These are phyloP conservation scores for Enteromius mattozi DNA, from an alignment of 2,797 vertebrate species.

Conservation along the genomic window DNA sequence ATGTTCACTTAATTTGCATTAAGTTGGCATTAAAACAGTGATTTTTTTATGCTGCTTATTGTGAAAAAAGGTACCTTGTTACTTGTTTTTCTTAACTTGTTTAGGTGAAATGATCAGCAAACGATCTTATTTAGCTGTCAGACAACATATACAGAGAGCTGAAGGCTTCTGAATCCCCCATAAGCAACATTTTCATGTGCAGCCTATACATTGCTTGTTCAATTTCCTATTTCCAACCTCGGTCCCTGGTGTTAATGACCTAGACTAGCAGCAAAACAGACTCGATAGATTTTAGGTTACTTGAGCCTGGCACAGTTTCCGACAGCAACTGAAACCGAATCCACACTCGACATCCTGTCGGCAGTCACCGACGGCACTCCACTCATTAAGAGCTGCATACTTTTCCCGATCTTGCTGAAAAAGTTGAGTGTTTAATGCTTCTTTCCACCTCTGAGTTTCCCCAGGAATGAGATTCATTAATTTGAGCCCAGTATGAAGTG, in stretches of 20 bases:
- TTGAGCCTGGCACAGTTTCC: constrained; percentile 24
- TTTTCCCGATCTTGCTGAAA: not conserved
- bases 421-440: constrained; percentile 47
- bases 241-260: constrained; percentile 22
- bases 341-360: constrained; percentile 25
- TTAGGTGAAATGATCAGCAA: not conserved
- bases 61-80: not conserved
- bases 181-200: not conserved
- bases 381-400: constrained; percentile 35
- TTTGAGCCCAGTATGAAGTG: constrained; percentile 53
- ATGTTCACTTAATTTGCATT: not conserved
- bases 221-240: constrained; percentile 10
- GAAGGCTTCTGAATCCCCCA: not conserved
- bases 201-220: constrained; percentile 6
- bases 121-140: constrained; percentile 1
- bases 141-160: not conserved
- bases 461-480: constrained; percentile 58
- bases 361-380: constrained; percentile 13
- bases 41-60: not conserved
- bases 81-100: not conserved
- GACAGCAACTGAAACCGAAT: constrained; percentile 24
- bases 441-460: constrained; percentile 46
- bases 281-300: constrained; percentile 25
- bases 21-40: not conserved
- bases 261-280: constrained; percentile 18